Evolutionary conservation across 2,113 vertebrate species (phyloP), one percentile per base, ranked within the genome.

Genomic region (Gadus macrocephalus): DNA sequence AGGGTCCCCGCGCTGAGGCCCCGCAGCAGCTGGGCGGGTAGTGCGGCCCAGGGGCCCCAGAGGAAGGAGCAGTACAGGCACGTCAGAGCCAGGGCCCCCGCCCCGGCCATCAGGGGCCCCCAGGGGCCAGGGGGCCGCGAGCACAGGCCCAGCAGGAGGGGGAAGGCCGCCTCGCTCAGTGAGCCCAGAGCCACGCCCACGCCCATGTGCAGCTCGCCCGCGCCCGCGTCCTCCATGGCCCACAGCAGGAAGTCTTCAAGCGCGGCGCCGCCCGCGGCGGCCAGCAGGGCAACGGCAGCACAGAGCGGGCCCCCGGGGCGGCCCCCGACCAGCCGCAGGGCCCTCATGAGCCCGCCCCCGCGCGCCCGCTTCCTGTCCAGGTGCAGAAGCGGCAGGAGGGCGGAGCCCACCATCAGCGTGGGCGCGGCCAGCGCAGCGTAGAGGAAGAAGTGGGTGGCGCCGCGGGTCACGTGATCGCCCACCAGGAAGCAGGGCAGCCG

Each of bases 171-270:
- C 70, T 96, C 94, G 0, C 91, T 91, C 19, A 96, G 72, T 4
- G 92, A 83, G 15, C 87, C 85, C 3, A 92, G 6, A 0, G 93
- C 77, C 0, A 95, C 84, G 0, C 87, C 84, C 25, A 91, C 59
- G 0, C 93, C 96, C 94, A 96, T 94, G 81, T 91, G 92, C 53
- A 94, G 84, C 82, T 96, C 93, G 0, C 67, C 73, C 76, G 94
- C 87, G 53, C 91, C 92, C 0, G 67, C 81, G 71, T 96, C 94
- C 81, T 94, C 73, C 94, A 96, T 95, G 85, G 93, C 91, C 96
- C 95, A 97, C 68, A 95, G 90, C 1, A 97, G 91, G 64, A 96
- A 97, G 88, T 94, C 92, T 12, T 93, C 90, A 27, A 89, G 82
- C 0, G 83, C 31, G 0, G 95, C 92, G 20, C 70, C 11, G 0